Evolutionary conservation across 2,888 invertebrate species (phyloP).

Genomic region (Spisula subtruncata): DNA sequence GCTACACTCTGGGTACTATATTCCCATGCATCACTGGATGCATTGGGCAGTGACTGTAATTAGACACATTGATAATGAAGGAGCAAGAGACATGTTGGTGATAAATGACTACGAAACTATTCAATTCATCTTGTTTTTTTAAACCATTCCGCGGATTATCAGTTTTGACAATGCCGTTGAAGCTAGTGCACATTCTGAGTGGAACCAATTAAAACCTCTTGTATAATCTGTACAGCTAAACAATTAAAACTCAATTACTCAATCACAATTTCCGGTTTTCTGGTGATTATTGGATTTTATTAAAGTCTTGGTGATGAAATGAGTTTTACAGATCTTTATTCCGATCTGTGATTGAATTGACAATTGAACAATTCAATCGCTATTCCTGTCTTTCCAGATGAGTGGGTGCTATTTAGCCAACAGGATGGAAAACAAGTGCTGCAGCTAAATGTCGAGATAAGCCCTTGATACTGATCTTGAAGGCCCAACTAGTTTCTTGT

Average conservation of each 20-base stretch:
- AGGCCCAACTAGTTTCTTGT: no score
- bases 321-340: conserved; percentile 13
- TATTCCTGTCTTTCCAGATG: neutral
- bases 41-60: neutral
- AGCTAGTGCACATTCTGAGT: neutral
- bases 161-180: neutral
- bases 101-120: conserved; percentile 1
- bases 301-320: neutral
- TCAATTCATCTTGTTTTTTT: conserved; percentile 15
- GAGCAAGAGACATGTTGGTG: neutral
- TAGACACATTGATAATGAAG: conserved; percentile 5
- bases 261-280: conserved; percentile 27
- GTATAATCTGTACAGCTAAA: conserved; percentile 23
- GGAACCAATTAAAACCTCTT: conserved; percentile 19
- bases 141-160: neutral
- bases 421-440: neutral
- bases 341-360: conserved; percentile 22
- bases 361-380: neutral
- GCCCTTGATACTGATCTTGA: neutral
- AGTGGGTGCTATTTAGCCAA: neutral
- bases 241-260: conserved; percentile 30
- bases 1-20: neutral
- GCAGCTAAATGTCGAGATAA: neutral
- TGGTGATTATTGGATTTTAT: conserved; percentile 21
- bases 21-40: neutral